Evolutionary conservation across 2,113 vertebrate species (phyloP).

Genomic region (Burhinus oedicnemus): DNA sequence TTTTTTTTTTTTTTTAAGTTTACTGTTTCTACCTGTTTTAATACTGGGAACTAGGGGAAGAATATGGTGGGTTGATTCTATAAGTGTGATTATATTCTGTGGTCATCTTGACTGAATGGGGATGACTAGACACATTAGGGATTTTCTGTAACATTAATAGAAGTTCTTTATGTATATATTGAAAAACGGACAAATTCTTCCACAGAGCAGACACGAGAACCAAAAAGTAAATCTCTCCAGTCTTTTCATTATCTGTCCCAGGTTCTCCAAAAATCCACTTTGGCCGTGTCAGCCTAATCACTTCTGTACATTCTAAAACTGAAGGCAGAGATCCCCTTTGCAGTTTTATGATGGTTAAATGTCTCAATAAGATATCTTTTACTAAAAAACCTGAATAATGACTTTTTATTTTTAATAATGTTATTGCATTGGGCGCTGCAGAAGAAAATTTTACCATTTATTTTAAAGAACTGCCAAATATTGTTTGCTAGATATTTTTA

Average conservation of each 20-base stretch:
- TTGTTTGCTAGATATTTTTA: conserved; percentile 16
- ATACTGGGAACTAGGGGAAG: neutral
- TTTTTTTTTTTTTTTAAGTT: neutral
- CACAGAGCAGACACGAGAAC: neutral
- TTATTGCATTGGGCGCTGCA: neutral
- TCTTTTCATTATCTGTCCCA: neutral
- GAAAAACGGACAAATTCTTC: neutral
- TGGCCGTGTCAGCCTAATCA: neutral
- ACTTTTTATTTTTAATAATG: neutral
- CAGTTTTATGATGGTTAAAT: neutral
- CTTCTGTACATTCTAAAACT: neutral
- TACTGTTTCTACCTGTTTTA: neutral
- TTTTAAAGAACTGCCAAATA: neutral
- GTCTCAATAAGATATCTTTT: neutral
- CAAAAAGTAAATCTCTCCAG: neutral
- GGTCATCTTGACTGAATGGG: neutral
- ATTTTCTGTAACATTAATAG: neutral
- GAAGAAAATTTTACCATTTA: neutral
- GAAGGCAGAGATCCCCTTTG: neutral
- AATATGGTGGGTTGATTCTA: neutral
- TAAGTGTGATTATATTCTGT: neutral
- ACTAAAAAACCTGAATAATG: neutral
- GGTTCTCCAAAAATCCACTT: neutral
- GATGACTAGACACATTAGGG: neutral
- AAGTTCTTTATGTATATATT: rapidly evolving